A percentile compares a stretch with the other conserved stretches of the same genome.
Conservation (phyloP, 2,888 invertebrate genomes). For the Drosophila niveifrons region DNA sequence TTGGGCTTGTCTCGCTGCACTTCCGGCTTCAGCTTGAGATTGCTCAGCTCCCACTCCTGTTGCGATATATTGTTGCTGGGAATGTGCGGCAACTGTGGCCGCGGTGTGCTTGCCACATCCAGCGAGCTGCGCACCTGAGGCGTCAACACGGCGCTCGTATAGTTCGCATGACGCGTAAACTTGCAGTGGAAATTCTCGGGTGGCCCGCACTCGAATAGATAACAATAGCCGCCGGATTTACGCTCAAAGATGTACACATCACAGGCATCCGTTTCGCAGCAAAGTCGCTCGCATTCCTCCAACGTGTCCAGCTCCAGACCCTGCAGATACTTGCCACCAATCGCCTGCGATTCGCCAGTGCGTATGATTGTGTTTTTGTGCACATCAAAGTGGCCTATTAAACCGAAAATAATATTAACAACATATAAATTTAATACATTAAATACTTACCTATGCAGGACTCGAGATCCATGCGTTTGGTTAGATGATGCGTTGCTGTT, state of each 20-base stretch:
- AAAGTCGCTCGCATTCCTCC: constrained; percentile 93
- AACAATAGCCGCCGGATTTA: constrained; percentile 94
- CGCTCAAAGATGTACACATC: constrained; percentile 97
- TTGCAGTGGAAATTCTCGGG: constrained; percentile 96
- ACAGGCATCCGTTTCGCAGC: constrained; percentile 94
- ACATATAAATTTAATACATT: too few relatives aligned
- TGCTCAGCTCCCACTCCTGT: constrained; percentile 85
- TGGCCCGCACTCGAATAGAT: constrained; percentile 95
- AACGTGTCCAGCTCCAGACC: constrained; percentile 93
- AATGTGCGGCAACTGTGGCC: constrained; percentile 71
- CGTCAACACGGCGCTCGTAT: constrained; percentile 93
- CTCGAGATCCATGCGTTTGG: constrained; percentile 85
- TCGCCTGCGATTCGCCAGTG: constrained; percentile 94
- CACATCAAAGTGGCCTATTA: constrained; percentile 91
- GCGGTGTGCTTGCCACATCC: constrained; percentile 73
- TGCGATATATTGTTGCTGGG: constrained; percentile 83
- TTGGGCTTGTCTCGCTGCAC: constrained; percentile 65
- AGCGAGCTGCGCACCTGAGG: constrained; percentile 85
- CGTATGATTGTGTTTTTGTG: constrained; percentile 95
- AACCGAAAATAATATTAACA: too few relatives aligned
- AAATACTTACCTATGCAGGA: constrained; percentile 85
- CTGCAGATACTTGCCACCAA: constrained; percentile 95
- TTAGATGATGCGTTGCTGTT: constrained; percentile 69
- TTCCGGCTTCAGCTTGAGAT: constrained; percentile 83
- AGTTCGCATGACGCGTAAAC: constrained; percentile 95